Evolutionary conservation across 2,888 invertebrate genomes (phyloP), one percentile per base, ranked within the genome.

Genomic region (Automeris io): DNA sequence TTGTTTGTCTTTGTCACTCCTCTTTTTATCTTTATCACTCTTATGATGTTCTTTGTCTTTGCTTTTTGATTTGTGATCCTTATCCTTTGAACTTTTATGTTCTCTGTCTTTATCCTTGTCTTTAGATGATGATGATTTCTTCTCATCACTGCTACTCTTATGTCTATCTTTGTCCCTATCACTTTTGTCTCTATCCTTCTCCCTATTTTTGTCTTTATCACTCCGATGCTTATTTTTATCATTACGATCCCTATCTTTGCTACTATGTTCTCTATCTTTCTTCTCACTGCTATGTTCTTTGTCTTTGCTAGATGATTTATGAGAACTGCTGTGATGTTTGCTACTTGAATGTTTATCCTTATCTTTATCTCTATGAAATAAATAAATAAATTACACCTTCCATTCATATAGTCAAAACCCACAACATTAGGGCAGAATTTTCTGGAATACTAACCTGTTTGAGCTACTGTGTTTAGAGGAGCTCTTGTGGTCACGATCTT

Each of bases 401-500:
- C 11, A 44, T 38, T 21, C 25, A 42, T 33, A 21, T 44, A 33
- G 45, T 8, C 5, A 3, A 12, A 13, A 13, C n/a, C n/a, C n/a
- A 39, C 29, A 32, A 43, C 42, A 32, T 40, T 45, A 16, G 39
- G 22, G 40, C 29, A 53, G 75, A 82, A 71, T 38, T 49, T 77
- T 82, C 80, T 77, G 61, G 77, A 81, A 73, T 54, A 61, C 70
- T 75, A 72, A 86, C 86, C 81, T 82, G 79, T 68, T 74, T 45
- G 88, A 88, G 41, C 86, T 80, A 51, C 79, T 79, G 57, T 80
- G 80, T 61, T 86, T 82, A 43, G 78, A 72, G n/a, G 76, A 83
- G 61, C 83, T 88, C 62, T 88, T 88, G 65, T 89, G 89, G 47
- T 90, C 89, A 50, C 88, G 87, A 49, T 91, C 90, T 61, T 90